phyloP scores from a whole-genome alignment of 2,797 vertebrate species.

The Enteromius fasciolatus region DNA sequence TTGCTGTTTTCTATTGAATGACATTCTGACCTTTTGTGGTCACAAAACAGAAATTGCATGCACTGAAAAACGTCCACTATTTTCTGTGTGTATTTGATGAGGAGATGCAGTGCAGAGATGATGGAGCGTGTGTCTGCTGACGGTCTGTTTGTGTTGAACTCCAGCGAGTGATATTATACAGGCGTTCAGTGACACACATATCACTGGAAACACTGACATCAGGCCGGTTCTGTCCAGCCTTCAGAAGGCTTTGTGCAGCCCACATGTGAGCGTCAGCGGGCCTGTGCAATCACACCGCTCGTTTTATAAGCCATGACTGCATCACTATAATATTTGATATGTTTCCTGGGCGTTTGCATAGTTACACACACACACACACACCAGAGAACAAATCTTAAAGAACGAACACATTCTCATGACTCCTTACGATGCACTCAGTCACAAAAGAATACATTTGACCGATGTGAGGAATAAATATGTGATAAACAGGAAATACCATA shows the following conservation, averaged over 20 bases:
- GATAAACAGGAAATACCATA: slow-evolving; percentile 2
- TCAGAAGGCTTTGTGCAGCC: neutral
- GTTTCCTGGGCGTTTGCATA: neutral
- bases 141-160: neutral
- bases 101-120: neutral
- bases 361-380: neutral
- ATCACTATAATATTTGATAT: slow-evolving; percentile 1
- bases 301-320: slow-evolving; percentile 7
- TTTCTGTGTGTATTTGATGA: neutral
- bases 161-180: neutral
- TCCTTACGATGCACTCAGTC: neutral
- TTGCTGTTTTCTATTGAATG: neutral
- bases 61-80: neutral
- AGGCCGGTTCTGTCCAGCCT: neutral
- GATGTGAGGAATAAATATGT: neutral
- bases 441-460: neutral
- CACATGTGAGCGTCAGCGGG: neutral
- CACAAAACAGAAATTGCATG: neutral
- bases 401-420: neutral
- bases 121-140: neutral
- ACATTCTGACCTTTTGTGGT: neutral
- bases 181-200: neutral
- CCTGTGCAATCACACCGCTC: neutral
- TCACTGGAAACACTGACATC: slow-evolving; percentile 35
- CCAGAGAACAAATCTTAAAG: neutral